Percentiles rank a stretch among this genome's conserved stretches.
Evolutionary conservation across 2,797 vertebrate genomes (phyloP).

Genomic region (Arnoldichthys spilopterus): DNA sequence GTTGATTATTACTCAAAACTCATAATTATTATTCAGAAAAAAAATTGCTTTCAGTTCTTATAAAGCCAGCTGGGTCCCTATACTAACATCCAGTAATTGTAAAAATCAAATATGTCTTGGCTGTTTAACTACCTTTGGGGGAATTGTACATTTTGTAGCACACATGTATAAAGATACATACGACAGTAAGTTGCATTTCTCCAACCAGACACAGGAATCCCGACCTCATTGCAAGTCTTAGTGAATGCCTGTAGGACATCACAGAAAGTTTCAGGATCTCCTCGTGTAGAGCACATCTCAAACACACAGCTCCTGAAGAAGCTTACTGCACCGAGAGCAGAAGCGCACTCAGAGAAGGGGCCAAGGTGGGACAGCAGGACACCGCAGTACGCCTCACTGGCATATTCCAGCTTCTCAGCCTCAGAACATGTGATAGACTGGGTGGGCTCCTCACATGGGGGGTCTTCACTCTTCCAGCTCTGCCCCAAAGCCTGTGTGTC

Average conservation of each 20-base stretch:
- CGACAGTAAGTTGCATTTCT: slow-evolving; percentile 83
- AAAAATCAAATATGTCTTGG: too few species aligned
- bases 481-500: slow-evolving; percentile 66
- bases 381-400: slow-evolving; percentile 78
- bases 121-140: neutral
- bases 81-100: too few species aligned
- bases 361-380: slow-evolving; percentile 72
- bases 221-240: slow-evolving; percentile 77
- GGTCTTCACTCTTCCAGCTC: slow-evolving; percentile 74
- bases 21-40: too few species aligned
- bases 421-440: slow-evolving; percentile 71
- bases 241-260: slow-evolving; percentile 72
- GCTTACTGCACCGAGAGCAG: slow-evolving; percentile 70
- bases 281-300: slow-evolving; percentile 77
- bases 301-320: slow-evolving; percentile 81
- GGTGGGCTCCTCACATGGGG: slow-evolving; percentile 68
- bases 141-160: too few species aligned
- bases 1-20: too few species aligned
- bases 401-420: slow-evolving; percentile 69
- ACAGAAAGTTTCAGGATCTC: slow-evolving; percentile 74
- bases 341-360: slow-evolving; percentile 77
- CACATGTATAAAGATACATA: slow-evolving; percentile 68
- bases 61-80: too few species aligned
- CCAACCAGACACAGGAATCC: slow-evolving; percentile 73
- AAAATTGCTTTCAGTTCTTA: too few species aligned